Percentiles rank a stretch among this genome's conserved stretches.
Conservation (phyloP, 2,888 invertebrate genomes). For the Hipparchia sbordonii region DNA sequence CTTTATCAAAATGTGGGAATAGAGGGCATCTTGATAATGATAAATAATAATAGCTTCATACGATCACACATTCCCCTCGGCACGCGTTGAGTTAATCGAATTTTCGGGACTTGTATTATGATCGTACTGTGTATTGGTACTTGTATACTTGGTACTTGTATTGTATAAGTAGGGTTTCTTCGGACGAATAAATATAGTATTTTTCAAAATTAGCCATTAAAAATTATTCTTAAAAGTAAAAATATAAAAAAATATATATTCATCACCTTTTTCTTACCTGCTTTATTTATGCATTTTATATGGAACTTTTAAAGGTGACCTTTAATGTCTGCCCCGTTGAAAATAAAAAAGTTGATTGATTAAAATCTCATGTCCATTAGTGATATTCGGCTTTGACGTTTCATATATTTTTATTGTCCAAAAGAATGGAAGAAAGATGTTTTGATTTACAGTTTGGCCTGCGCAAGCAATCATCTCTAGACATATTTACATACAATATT, state of each 20-base stretch:
- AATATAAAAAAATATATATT: too few species aligned
- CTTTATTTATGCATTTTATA: too few species aligned
- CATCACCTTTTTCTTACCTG: too few species aligned
- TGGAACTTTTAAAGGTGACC: too few species aligned
- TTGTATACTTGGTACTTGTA: too few species aligned
- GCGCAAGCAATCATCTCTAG: conserved; percentile 48
- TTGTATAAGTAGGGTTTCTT: too few species aligned
- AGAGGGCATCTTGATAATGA: not conserved
- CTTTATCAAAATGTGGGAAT: not conserved
- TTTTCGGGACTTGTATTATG: not conserved
- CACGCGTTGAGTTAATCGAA: not conserved
- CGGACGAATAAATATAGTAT: too few species aligned
- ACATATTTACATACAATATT: not conserved
- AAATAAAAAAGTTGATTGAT: conserved; percentile 1
- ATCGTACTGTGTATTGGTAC: too few species aligned
- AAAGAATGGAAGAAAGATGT: conserved; percentile 26
- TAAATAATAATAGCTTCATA: not conserved
- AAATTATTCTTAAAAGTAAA: too few species aligned
- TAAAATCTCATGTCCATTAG: not conserved
- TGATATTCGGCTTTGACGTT: conserved; percentile 23
- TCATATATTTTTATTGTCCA: conserved; percentile 21
- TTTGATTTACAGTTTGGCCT: conserved; percentile 41
- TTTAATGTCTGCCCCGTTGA: too few species aligned
- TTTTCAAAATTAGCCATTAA: too few species aligned
- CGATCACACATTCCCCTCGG: not conserved